phyloP scores from a whole-genome alignment of 2,888 invertebrate species.

The Leucophenga montana region DNA sequence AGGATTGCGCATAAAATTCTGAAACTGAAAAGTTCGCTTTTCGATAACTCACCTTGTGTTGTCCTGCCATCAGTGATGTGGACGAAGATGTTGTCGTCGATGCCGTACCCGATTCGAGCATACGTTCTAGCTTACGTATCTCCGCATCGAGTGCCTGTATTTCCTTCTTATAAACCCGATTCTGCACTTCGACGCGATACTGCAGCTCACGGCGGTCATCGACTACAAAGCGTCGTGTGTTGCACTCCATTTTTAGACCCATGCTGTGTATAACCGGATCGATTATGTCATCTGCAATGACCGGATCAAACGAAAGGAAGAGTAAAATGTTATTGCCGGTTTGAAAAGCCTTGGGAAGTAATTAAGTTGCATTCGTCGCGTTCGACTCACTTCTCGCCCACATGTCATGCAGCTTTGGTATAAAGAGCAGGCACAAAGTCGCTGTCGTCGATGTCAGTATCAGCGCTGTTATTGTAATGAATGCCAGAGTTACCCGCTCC shows the following conservation, averaged over 20 bases:
- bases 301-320: background rate
- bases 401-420: conserved; percentile 88
- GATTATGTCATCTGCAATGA: conserved; percentile 76
- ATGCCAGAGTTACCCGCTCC: conserved; percentile 85
- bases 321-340: background rate
- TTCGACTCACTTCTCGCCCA: conserved; percentile 77
- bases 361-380: conserved; percentile 6
- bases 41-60: conserved; percentile 56
- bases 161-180: conserved; percentile 89
- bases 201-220: conserved; percentile 88
- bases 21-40: background rate
- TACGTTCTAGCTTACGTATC: conserved; percentile 82
- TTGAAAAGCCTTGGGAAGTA: conserved; percentile 16
- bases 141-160: conserved; percentile 86
- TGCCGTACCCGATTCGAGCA: conserved; percentile 79
- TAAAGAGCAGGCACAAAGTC: conserved; percentile 87
- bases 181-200: conserved; percentile 92
- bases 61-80: conserved; percentile 64
- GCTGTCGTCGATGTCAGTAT: conserved; percentile 90
- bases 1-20: background rate
- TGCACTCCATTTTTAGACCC: conserved; percentile 90
- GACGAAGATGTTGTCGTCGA: conserved; percentile 75
- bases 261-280: conserved; percentile 91
- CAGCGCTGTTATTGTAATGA: conserved; percentile 86
- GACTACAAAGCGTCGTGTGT: conserved; percentile 87